phyloP scores from a whole-genome alignment of 2,888 invertebrate genomes.

The Phania funesta region DNA sequence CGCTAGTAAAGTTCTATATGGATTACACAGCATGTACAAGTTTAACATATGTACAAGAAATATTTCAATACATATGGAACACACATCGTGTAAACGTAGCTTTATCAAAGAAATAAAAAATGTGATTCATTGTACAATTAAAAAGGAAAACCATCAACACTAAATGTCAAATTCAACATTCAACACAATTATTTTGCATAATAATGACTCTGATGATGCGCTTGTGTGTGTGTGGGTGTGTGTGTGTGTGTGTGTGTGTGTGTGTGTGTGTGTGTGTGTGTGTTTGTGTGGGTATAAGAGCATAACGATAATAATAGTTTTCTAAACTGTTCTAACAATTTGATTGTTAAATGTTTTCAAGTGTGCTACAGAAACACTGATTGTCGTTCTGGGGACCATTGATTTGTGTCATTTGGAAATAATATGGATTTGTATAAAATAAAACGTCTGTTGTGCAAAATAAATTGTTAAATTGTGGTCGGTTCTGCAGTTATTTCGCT shows the following conservation, averaged over 20 bases:
- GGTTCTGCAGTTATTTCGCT: background rate
- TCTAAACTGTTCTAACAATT: background rate
- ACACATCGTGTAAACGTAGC: no score
- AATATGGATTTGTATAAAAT: background rate
- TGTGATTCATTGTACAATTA: no score
- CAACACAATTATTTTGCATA: conserved; percentile 22
- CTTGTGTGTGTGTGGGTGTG: background rate
- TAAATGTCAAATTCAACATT: background rate
- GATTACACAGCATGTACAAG: no score
- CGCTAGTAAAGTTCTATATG: no score
- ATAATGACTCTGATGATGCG: conserved; percentile 16
- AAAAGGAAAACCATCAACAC: background rate
- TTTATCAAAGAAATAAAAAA: background rate
- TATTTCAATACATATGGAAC: no score
- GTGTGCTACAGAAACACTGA: background rate
- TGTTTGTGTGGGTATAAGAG: no score
- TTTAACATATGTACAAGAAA: no score
- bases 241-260: background rate
- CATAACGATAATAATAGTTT: conserved; percentile 8
- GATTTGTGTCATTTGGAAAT: conserved; percentile 27
- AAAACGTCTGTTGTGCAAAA: background rate
- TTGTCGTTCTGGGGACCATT: conserved; percentile 32
- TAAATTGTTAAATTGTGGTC: conserved; percentile 8
- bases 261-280: background rate
- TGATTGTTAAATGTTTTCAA: background rate